Evolutionary conservation across 2,888 invertebrate genomes (phyloP).

Genomic region (Cecidostiba fungosa): DNA sequence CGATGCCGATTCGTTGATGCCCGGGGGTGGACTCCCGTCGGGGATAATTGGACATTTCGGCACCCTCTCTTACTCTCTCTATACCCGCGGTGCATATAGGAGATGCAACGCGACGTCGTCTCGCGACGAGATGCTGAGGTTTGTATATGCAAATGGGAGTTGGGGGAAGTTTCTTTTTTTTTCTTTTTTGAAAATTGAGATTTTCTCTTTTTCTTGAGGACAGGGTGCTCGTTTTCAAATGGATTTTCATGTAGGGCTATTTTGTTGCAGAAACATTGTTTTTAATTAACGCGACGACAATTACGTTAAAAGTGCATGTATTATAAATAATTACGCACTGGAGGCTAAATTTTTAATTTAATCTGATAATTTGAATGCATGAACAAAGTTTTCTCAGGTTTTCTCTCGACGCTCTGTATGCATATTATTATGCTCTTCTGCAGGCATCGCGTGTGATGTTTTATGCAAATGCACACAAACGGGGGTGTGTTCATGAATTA

Average conservation of each 20-base stretch:
- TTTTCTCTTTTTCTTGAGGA: not conserved
- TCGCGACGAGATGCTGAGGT: not conserved
- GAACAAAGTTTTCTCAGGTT: conserved; percentile 13
- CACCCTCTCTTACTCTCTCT: conserved; percentile 63
- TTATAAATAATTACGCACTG: not conserved
- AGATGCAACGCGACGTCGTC: conserved; percentile 2
- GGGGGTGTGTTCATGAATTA: not conserved
- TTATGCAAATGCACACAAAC: conserved; percentile 16
- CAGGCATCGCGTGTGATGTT: not conserved
- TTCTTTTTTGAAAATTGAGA: not conserved
- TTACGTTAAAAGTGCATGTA: not conserved
- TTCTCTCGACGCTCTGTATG: not conserved
- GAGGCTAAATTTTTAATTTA: conserved; percentile 23
- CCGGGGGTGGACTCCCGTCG: conserved; percentile 67
- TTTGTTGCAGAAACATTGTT: too few species aligned
- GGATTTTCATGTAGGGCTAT: too few species aligned
- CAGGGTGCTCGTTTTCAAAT: too few species aligned
- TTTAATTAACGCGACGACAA: too few species aligned
- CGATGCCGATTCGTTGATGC: conserved; percentile 61
- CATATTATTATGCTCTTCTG: conserved; percentile 1
- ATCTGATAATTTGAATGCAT: conserved; percentile 9
- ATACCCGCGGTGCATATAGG: not conserved
- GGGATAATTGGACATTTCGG: conserved; percentile 70
- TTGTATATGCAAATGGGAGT: not conserved
- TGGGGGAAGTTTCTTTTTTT: too few species aligned